Evolutionary conservation across 2,888 invertebrate species (phyloP).

Genomic region (Phania funesta): DNA sequence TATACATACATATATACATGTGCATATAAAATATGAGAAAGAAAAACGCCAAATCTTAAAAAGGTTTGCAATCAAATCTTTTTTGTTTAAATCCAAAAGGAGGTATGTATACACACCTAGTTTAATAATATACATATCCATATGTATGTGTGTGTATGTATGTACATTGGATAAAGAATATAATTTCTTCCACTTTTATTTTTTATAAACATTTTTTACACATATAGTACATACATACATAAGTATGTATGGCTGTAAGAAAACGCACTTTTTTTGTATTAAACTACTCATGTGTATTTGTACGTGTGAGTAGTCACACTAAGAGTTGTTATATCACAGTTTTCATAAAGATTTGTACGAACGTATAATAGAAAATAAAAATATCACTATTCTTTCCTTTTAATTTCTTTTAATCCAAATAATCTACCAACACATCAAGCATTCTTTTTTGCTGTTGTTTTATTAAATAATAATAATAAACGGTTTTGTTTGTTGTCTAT

Average conservation of each 20-base stretch:
- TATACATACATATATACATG: neutral
- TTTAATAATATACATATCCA: slow-evolving; percentile 22
- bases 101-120: slow-evolving; percentile 42
- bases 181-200: slow-evolving; percentile 8
- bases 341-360: slow-evolving; percentile 43
- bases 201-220: neutral
- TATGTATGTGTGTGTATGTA: no score
- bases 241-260: neutral
- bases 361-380: no score
- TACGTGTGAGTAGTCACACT: slow-evolving; percentile 19
- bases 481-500: neutral
- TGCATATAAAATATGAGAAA: neutral
- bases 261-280: slow-evolving; percentile 37
- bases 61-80: neutral
- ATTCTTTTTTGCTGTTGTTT: neutral
- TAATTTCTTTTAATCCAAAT: slow-evolving; percentile 2
- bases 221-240: neutral
- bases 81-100: no score
- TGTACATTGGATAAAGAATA: neutral
- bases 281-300: neutral
- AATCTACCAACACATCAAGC: neutral
- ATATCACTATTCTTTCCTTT: neutral
- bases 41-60: neutral
- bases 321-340: slow-evolving; percentile 65
- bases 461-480: neutral